A percentile compares a stretch with the other conserved stretches of the same genome.
Evolutionary conservation across 2,797 vertebrate genomes (phyloP).

Genomic region (Psittacula echo): DNA sequence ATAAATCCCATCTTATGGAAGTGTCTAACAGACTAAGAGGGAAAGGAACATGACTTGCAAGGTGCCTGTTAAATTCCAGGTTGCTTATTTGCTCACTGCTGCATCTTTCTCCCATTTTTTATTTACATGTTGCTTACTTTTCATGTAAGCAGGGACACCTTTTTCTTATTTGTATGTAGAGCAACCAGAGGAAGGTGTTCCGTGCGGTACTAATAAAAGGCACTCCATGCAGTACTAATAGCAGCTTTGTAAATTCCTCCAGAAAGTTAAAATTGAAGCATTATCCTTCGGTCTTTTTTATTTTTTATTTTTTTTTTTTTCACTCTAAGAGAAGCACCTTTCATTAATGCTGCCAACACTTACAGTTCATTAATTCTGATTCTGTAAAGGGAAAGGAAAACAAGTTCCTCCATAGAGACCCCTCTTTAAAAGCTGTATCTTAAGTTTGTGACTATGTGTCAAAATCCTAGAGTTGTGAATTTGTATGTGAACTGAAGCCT

Average conservation of each 20-base stretch:
- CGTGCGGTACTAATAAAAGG: background rate
- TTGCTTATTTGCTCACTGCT: background rate
- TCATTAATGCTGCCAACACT: background rate
- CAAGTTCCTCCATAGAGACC: background rate
- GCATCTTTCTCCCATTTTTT: background rate
- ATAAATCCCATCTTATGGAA: background rate
- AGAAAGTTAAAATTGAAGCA: background rate
- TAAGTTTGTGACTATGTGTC: background rate
- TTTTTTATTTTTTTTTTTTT: background rate
- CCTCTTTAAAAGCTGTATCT: background rate
- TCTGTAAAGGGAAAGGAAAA: constrained; percentile 31
- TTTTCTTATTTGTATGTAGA: background rate
- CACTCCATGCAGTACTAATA: background rate
- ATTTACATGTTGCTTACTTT: background rate
- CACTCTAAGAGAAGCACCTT: background rate
- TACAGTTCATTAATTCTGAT: constrained; percentile 29
- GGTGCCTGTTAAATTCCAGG: background rate
- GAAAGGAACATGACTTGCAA: background rate
- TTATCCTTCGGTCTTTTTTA: background rate
- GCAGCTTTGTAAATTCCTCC: background rate
- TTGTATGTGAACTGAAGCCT: background rate
- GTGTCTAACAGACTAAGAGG: background rate
- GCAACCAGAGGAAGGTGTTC: background rate
- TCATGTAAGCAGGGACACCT: background rate
- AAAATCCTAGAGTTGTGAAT: background rate